These are phyloP conservation scores for Drosophila yakuba DNA, from an alignment of 1,140 invertebrate genomes.

Conservation along the genomic window DNA sequence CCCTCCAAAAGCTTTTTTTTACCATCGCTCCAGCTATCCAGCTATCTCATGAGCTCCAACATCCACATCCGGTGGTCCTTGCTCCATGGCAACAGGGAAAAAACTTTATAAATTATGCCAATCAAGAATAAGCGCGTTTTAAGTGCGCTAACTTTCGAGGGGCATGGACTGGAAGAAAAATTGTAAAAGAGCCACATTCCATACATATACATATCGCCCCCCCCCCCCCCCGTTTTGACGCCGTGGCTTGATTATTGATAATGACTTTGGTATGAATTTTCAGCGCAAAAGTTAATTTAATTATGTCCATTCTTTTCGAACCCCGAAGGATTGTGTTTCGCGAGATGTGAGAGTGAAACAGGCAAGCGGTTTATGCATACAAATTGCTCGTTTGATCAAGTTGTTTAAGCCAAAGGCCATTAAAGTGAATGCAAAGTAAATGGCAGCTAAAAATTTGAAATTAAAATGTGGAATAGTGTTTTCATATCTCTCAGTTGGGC, in stretches of 20 bases:
- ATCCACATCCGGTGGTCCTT: slow-evolving; percentile 29
- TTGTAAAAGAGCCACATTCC: slow-evolving; percentile 8
- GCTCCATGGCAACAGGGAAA: slow-evolving; percentile 24
- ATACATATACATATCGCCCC: background rate
- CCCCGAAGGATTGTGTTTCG: slow-evolving; percentile 12
- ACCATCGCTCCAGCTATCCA: slow-evolving; percentile 22
- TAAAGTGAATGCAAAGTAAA: background rate
- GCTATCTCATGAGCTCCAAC: slow-evolving; percentile 33
- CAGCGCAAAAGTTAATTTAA: slow-evolving; percentile 75
- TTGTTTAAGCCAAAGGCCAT: background rate
- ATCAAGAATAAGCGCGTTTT: slow-evolving; percentile 82
- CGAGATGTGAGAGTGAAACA: background rate
- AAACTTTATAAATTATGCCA: slow-evolving; percentile 80
- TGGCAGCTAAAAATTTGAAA: background rate
- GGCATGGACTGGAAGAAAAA: slow-evolving; percentile 39
- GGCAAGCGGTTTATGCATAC: slow-evolving; percentile 21
- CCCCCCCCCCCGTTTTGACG: background rate
- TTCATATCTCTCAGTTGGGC: background rate
- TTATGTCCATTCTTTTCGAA: slow-evolving; percentile 70
- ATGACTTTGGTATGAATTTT: slow-evolving; percentile 79
- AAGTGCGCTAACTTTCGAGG: slow-evolving; percentile 71
- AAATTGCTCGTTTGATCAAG: slow-evolving; percentile 26
- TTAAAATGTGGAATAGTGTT: background rate
- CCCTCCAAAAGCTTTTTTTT: slow-evolving; percentile 33
- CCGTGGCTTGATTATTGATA: slow-evolving; percentile 73